These are phyloP conservation scores for Psilanteris sp. DNA, from an alignment of 1,140 invertebrate genomes.

Conservation along the genomic window DNA sequence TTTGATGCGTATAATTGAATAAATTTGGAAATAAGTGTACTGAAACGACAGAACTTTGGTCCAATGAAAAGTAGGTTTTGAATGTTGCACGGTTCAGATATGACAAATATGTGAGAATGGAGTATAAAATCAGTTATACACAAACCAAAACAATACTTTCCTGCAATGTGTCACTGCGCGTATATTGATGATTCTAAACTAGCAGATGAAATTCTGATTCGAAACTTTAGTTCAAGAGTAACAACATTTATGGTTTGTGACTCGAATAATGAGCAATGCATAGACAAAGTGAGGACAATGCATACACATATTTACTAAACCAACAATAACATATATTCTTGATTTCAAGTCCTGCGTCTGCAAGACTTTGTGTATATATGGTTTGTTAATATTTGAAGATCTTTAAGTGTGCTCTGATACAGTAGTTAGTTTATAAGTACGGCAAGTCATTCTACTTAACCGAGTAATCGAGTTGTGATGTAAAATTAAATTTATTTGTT, in stretches of 20 bases:
- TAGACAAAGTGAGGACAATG: conserved; percentile 34
- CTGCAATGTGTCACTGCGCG: conserved; percentile 29
- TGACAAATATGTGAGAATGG: too few species aligned
- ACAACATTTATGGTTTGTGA: conserved; percentile 28
- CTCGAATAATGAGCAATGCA: conserved; percentile 41
- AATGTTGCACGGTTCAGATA: too few species aligned
- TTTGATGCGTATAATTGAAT: too few species aligned
- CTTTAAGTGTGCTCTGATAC: conserved; percentile 12
- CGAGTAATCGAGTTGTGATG: too few species aligned
- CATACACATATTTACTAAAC: conserved; percentile 28
- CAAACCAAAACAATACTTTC: conserved; percentile 39
- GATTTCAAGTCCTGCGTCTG: conserved; percentile 15
- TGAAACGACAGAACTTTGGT: not conserved
- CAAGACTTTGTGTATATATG: conserved; percentile 10
- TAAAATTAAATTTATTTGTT: too few species aligned
- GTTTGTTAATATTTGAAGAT: conserved; percentile 42
- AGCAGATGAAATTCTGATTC: conserved; percentile 23
- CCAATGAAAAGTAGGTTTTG: not conserved
- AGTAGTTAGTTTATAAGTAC: not conserved
- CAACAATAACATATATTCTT: conserved; percentile 35
- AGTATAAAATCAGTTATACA: too few species aligned
- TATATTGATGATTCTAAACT: conserved; percentile 14
- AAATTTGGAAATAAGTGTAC: too few species aligned
- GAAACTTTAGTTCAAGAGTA: conserved; percentile 35
- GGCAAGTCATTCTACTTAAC: too few species aligned